Conservation (phyloP, 92 coral and sea anemone species). For the Porites lobata region DNA sequence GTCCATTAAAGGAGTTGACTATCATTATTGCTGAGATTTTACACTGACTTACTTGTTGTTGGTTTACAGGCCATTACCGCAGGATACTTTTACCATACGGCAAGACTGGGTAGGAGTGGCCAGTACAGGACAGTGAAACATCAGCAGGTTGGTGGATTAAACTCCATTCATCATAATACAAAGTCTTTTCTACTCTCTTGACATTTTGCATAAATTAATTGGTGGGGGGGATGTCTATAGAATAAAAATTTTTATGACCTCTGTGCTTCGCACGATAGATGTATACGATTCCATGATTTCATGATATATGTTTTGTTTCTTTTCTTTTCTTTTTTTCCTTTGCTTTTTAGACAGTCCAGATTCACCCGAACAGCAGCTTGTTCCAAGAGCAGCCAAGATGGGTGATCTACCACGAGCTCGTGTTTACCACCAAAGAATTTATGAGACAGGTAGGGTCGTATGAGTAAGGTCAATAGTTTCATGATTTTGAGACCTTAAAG, state of each 20-base stretch:
- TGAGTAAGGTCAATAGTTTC: neutral
- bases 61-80: constrained; percentile 89
- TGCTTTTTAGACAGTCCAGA: constrained; percentile 90
- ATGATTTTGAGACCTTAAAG: neutral
- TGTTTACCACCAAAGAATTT: constrained; percentile 95
- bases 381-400: constrained; percentile 98
- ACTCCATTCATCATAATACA: too few relatives aligned
- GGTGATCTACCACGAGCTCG: constrained; percentile 97
- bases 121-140: constrained; percentile 98
- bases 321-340: neutral
- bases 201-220: neutral
- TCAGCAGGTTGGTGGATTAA: constrained; percentile 80
- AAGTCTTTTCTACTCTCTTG: neutral
- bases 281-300: neutral
- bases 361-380: constrained; percentile 95
- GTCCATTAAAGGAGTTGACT: too few relatives aligned
- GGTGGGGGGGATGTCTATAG: neutral
- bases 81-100: constrained; percentile 97
- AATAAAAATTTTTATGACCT: too few relatives aligned
- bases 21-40: too few relatives aligned
- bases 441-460: constrained; percentile 89
- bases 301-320: neutral
- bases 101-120: constrained; percentile 95
- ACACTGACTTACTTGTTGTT: neutral
- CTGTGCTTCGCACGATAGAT: neutral